A percentile compares a stretch with the other conserved stretches of the same genome.
Evolutionary conservation across 2,113 vertebrate genomes (phyloP).

Genomic region (Hiodon alosoides): DNA sequence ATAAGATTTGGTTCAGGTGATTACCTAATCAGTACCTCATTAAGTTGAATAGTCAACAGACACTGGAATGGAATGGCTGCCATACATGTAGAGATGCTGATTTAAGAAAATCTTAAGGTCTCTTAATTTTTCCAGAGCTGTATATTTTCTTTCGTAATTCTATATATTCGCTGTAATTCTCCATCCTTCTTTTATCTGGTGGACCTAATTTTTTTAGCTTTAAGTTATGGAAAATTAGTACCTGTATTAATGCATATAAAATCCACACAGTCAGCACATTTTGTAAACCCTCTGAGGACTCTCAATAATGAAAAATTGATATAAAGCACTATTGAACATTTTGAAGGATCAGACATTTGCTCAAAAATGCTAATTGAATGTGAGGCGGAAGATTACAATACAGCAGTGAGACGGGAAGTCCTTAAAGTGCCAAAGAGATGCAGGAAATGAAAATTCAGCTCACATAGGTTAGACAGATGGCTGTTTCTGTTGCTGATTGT

Average conservation of each 20-base stretch:
- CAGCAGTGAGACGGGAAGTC: not conserved
- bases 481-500: no score
- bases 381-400: not conserved
- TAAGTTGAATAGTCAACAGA: no score
- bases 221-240: slow-evolving; percentile 22
- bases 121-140: no score
- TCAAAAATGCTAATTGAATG: slow-evolving; percentile 8
- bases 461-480: no score
- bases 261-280: slow-evolving; percentile 1
- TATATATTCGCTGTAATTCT: slow-evolving; percentile 22
- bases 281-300: slow-evolving; percentile 16
- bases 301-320: slow-evolving; percentile 17
- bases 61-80: no score
- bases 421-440: not conserved
- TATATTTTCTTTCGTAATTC: no score
- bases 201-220: slow-evolving; percentile 27
- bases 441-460: no score
- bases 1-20: no score
- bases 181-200: slow-evolving; percentile 26
- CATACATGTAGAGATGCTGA: no score
- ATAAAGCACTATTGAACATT: slow-evolving; percentile 21
- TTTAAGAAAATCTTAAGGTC: no score
- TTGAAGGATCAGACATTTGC: not conserved
- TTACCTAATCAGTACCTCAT: no score
- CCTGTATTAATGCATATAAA: slow-evolving; percentile 27